Evolutionary conservation across 1,140 invertebrate genomes (phyloP).

Genomic region (Heliconius hewitsoni): DNA sequence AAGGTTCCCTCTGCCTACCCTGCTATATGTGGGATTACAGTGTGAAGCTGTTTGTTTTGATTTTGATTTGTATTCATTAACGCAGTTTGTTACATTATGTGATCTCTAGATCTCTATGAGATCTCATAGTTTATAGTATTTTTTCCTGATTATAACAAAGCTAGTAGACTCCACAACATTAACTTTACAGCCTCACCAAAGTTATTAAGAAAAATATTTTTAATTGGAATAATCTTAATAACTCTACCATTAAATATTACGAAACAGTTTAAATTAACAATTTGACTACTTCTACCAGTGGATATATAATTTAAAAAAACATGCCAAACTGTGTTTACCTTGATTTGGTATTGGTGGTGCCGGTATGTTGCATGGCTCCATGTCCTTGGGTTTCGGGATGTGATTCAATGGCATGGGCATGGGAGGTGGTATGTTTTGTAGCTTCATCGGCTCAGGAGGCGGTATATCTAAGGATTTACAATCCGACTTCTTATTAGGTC

Average conservation of each 20-base stretch:
- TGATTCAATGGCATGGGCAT: constrained; percentile 56
- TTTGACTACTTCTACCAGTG: too few species aligned
- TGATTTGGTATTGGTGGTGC: constrained; percentile 52
- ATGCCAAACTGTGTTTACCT: constrained; percentile 51
- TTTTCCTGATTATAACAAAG: background rate
- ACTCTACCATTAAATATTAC: background rate
- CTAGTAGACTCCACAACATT: too few species aligned
- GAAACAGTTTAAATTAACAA: too few species aligned
- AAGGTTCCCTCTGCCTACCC: too few species aligned
- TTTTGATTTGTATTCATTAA: too few species aligned
- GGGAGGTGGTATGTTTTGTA: constrained; percentile 65
- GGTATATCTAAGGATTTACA: constrained; percentile 62
- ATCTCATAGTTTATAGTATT: too few species aligned
- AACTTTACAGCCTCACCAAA: too few species aligned
- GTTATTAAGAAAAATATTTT: too few species aligned
- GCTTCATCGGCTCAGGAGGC: constrained; percentile 61
- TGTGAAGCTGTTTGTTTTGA: too few species aligned
- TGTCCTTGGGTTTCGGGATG: constrained; percentile 62
- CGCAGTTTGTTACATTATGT: too few species aligned
- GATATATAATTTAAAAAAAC: background rate
- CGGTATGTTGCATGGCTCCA: constrained; percentile 59
- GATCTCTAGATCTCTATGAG: too few species aligned
- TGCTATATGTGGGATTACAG: too few species aligned
- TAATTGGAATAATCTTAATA: background rate
- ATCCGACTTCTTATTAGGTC: constrained; percentile 50